Percentiles rank a stretch among this genome's conserved stretches.
phyloP scores from a whole-genome alignment of 2,113 vertebrate genomes.

The Hippolais icterina region DNA sequence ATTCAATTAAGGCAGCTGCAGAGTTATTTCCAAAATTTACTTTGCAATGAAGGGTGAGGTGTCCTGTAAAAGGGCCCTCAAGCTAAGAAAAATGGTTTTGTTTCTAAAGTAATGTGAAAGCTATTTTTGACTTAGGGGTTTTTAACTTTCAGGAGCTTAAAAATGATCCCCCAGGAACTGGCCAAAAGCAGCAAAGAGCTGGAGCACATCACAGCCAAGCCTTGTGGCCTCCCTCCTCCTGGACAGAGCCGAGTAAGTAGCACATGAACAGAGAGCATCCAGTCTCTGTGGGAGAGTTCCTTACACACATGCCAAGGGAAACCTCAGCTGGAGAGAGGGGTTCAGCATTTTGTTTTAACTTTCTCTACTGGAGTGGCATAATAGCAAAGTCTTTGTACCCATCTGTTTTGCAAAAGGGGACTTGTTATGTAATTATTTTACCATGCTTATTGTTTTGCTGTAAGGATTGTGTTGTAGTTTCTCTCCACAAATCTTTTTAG shows the following conservation, averaged over 20 bases:
- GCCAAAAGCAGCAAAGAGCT: neutral
- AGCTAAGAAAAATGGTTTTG: neutral
- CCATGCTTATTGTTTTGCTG: neutral
- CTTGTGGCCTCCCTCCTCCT: neutral
- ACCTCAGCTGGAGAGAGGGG: neutral
- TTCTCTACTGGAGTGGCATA: neutral
- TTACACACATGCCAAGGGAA: accelerated
- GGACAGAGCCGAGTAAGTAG: neutral
- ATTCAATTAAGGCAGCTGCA: neutral
- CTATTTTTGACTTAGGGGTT: neutral
- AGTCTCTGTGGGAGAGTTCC: neutral
- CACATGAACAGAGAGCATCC: neutral
- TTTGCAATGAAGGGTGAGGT: neutral
- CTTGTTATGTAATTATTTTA: neutral
- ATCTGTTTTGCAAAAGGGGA: neutral
- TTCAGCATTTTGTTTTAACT: neutral
- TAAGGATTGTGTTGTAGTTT: neutral
- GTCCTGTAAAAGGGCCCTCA: neutral
- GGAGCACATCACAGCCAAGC: neutral
- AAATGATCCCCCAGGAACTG: neutral
- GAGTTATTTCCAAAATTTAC: neutral
- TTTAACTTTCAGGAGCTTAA: neutral
- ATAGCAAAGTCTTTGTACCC: neutral
- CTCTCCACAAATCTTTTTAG: neutral
- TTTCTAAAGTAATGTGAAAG: neutral